phyloP scores from a whole-genome alignment of 2,113 vertebrate species.

The Atractosteus spatula region DNA sequence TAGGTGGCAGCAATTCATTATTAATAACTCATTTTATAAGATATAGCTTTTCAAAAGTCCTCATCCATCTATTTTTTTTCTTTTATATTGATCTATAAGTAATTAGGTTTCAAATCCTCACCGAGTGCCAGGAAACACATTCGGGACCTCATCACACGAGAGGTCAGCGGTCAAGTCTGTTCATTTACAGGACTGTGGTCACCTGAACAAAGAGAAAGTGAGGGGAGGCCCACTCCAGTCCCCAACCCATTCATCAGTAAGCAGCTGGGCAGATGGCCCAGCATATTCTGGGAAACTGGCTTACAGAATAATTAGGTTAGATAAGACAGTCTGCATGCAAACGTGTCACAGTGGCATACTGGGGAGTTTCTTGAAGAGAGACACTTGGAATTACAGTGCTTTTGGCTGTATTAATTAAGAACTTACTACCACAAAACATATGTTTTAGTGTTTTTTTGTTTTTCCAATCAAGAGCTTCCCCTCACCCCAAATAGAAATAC shows the following conservation, averaged over 20 bases:
- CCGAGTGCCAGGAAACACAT: slow-evolving; percentile 3
- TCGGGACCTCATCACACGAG: slow-evolving; percentile 1
- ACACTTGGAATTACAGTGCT: neutral
- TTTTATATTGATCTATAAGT: neutral
- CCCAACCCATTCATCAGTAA: neutral
- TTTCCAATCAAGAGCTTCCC: no score
- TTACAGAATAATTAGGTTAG: slow-evolving; percentile 20
- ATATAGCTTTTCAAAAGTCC: no score
- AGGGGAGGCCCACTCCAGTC: slow-evolving; percentile 5
- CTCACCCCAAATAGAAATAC: no score
- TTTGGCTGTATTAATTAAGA: no score
- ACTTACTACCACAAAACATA: no score
- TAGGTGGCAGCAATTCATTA: no score
- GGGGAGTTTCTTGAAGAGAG: neutral
- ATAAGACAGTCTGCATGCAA: neutral
- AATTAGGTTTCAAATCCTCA: slow-evolving; percentile 11
- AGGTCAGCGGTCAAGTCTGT: slow-evolving; percentile 17
- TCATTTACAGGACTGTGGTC: slow-evolving; percentile 14
- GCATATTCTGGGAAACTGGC: neutral
- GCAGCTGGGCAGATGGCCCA: slow-evolving; percentile 18
- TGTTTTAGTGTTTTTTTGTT: no score
- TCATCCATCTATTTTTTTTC: neutral
- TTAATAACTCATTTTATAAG: no score
- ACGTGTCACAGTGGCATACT: neutral
- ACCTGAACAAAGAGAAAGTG: neutral